phyloP scores from a whole-genome alignment of 2,113 vertebrate genomes.

The Tiliqua scincoides region DNA sequence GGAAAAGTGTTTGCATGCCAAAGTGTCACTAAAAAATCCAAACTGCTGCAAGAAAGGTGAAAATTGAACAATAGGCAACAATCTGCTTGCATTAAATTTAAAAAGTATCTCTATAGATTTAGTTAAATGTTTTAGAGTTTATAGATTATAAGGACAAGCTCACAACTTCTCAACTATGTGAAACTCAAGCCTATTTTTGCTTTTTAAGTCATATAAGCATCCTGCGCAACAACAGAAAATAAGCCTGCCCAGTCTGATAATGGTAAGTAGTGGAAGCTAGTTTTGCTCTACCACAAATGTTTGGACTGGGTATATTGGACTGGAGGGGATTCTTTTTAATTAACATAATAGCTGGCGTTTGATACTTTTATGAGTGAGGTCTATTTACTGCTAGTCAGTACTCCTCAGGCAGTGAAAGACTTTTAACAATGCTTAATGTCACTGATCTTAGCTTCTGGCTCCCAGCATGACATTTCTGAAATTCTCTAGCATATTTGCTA shows the following conservation, averaged over 20 bases:
- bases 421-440: conserved; percentile 55
- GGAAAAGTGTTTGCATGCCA: background rate
- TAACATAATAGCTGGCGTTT: conserved; percentile 59
- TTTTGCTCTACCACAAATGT: background rate
- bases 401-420: conserved; percentile 52
- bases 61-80: conserved; percentile 23
- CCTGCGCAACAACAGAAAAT: background rate
- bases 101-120: background rate
- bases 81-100: background rate
- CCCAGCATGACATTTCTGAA: conserved; percentile 59
- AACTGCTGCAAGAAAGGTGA: conserved; percentile 5
- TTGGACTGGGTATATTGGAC: background rate
- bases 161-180: background rate
- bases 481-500: conserved; percentile 51
- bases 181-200: background rate
- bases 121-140: background rate
- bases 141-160: background rate
- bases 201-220: background rate
- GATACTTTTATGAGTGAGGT: conserved; percentile 47
- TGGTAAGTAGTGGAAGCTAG: background rate
- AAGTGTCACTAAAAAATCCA: conserved; percentile 31
- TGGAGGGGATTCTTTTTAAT: background rate
- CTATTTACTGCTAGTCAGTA: conserved; percentile 47
- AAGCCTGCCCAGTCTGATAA: background rate
- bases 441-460: conserved; percentile 58